These are phyloP conservation scores for Sinocyclocheilus grahami DNA, from an alignment of 2,113 vertebrate species.

Conservation along the genomic window DNA sequence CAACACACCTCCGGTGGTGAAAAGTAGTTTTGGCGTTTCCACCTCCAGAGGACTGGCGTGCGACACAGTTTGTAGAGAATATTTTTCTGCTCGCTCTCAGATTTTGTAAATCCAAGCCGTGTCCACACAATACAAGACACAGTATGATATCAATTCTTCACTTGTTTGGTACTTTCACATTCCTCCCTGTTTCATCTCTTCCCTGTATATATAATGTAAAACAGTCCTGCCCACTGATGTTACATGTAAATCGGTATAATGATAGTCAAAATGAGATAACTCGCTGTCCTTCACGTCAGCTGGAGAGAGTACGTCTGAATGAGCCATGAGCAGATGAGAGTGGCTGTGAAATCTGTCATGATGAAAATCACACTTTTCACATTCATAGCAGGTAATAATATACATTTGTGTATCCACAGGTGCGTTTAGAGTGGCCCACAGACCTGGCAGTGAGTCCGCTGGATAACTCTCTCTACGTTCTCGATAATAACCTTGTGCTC, in stretches of 20 bases:
- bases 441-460: slow-evolving; percentile 94
- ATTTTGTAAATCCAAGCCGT: neutral
- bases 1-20: neutral
- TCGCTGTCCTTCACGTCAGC: neutral
- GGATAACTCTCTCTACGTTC: slow-evolving; percentile 94
- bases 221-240: neutral
- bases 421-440: slow-evolving; percentile 95
- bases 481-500: slow-evolving; percentile 98
- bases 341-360: neutral
- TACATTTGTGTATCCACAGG: slow-evolving; percentile 73
- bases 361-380: neutral
- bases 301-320: neutral
- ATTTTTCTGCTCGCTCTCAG: neutral
- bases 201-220: neutral
- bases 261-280: neutral
- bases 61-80: neutral
- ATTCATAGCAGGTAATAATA: neutral
- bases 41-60: neutral
- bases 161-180: neutral
- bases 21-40: neutral
- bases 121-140: slow-evolving; percentile 5
- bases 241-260: slow-evolving; percentile 4
- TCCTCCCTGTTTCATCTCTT: neutral
- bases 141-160: neutral
- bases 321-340: neutral